Conservation (phyloP, 2,888 invertebrate genomes). For the Coelinius sp. region DNA sequence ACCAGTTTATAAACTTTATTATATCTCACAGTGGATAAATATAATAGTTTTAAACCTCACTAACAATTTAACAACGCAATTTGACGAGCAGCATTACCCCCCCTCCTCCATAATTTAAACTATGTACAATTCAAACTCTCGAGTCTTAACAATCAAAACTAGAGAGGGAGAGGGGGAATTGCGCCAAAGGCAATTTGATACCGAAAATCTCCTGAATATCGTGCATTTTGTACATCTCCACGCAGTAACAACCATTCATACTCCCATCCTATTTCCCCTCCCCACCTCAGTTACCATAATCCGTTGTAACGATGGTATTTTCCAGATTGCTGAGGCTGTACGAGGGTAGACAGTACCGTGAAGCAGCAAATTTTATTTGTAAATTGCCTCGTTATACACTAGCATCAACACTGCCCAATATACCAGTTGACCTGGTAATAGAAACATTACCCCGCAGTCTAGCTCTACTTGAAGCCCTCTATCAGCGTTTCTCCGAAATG, state of each 20-base stretch:
- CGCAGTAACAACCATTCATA: neutral
- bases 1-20: slow-evolving; percentile 3
- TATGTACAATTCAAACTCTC: neutral
- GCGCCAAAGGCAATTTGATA: neutral
- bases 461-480: slow-evolving; percentile 87
- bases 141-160: neutral
- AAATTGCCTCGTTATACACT: slow-evolving; percentile 86
- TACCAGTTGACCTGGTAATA: slow-evolving; percentile 90
- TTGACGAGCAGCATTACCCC: neutral
- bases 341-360: slow-evolving; percentile 91
- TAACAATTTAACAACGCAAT: neutral
- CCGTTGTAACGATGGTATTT: slow-evolving; percentile 9
- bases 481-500: slow-evolving; percentile 66
- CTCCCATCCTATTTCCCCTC: neutral
- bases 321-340: slow-evolving; percentile 81
- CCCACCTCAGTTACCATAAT: neutral
- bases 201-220: neutral
- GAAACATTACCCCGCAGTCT: slow-evolving; percentile 92
- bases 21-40: neutral
- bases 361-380: slow-evolving; percentile 88
- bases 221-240: neutral
- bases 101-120: neutral
- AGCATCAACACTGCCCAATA: slow-evolving; percentile 81
- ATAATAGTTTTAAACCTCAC: neutral
- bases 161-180: neutral